Conservation (phyloP, 1,140 invertebrate species). For the Micrasema minimum region DNA sequence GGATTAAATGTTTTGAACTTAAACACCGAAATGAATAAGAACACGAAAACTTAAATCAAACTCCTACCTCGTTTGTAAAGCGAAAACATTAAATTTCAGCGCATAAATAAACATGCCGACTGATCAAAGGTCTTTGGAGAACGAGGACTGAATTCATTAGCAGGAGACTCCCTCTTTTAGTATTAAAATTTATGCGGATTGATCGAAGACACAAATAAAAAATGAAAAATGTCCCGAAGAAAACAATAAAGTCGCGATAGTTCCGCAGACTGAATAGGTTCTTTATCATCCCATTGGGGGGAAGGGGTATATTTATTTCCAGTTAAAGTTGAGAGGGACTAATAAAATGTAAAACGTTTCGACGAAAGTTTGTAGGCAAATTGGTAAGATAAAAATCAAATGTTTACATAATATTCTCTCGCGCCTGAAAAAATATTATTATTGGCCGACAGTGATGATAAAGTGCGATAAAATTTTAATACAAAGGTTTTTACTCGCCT, state of each 20-base stretch:
- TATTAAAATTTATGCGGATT: conserved; percentile 7
- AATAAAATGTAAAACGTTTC: background rate
- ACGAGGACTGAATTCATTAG: conserved; percentile 25
- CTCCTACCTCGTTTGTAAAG: too few relatives aligned
- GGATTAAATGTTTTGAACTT: too few relatives aligned
- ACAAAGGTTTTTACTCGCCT: conserved; percentile 34
- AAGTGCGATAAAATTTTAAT: conserved; percentile 2
- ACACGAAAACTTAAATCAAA: too few relatives aligned
- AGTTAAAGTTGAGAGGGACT: conserved; percentile 7
- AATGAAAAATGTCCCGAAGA: conserved; percentile 6
- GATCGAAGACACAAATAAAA: conserved; percentile 12
- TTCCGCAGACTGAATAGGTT: conserved; percentile 16
- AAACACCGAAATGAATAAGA: too few relatives aligned
- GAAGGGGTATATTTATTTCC: background rate
- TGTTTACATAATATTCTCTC: too few relatives aligned
- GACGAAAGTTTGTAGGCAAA: background rate
- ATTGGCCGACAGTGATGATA: background rate
- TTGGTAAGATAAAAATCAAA: too few relatives aligned
- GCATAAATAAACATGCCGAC: conserved; percentile 11
- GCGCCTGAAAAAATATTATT: background rate
- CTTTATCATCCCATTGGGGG: conserved; percentile 1
- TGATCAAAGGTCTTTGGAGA: conserved; percentile 17
- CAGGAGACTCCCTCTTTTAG: conserved; percentile 1
- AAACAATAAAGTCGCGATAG: conserved; percentile 24
- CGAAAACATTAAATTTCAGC: too few relatives aligned